Evolutionary conservation across 2,797 vertebrate genomes (phyloP).

Genomic region (Sebastes glaucus): DNA sequence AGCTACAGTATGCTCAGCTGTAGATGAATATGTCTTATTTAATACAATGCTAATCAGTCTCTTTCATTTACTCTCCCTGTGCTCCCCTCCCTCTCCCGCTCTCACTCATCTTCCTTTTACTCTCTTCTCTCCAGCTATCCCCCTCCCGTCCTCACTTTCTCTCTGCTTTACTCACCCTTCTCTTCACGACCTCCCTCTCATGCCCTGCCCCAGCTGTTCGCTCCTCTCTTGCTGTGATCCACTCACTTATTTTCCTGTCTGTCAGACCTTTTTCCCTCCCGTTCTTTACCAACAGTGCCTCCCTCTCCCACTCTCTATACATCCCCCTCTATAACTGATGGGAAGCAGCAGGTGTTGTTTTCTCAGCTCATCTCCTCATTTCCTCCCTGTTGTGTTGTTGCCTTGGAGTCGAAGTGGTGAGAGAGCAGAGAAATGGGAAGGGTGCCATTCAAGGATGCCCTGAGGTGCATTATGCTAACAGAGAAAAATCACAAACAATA

Average conservation of each 20-base stretch:
- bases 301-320: neutral
- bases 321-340: slow-evolving; percentile 20
- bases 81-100: neutral
- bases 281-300: neutral
- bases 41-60: slow-evolving; percentile 45
- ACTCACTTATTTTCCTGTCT: neutral
- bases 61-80: neutral
- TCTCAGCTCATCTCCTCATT: slow-evolving; percentile 46
- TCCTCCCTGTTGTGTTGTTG: slow-evolving; percentile 54
- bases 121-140: neutral
- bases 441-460: neutral
- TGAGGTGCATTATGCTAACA: neutral
- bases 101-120: neutral
- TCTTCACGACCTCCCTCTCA: neutral
- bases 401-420: slow-evolving; percentile 34
- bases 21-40: slow-evolving; percentile 38
- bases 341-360: slow-evolving; percentile 67
- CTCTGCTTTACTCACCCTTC: neutral
- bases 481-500: neutral
- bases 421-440: slow-evolving; percentile 19
- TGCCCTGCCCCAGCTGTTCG: slow-evolving; percentile 16
- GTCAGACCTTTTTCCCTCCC: neutral
- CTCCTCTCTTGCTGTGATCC: neutral
- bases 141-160: neutral
- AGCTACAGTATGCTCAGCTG: neutral